A percentile compares a stretch with the other conserved stretches of the same genome.
Conservation (phyloP, 2,888 invertebrate genomes). For the Cephus nigrinus region DNA sequence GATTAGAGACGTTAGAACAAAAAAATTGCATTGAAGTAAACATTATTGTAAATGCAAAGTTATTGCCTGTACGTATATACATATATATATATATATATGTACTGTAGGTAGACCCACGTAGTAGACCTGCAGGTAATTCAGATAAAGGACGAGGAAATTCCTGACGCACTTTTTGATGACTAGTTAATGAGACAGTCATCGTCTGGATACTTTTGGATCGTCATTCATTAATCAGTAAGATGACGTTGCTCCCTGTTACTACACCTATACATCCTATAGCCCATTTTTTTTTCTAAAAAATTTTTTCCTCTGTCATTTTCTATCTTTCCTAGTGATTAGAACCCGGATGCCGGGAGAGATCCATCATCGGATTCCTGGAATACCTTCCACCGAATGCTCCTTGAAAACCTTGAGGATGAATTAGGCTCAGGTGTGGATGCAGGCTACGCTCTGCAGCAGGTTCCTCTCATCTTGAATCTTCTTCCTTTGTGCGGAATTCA, state of each 20-base stretch:
- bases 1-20: neutral
- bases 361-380: neutral
- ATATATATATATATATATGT: neutral
- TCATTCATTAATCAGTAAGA: neutral
- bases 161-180: neutral
- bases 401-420: constrained; percentile 36
- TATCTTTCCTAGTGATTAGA: neutral
- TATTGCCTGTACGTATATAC: neutral
- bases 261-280: neutral
- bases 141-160: neutral
- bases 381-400: constrained; percentile 3
- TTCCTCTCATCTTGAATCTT: constrained; percentile 27
- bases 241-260: neutral
- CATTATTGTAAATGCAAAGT: too few relatives aligned
- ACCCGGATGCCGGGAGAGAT: neutral
- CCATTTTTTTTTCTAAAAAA: neutral
- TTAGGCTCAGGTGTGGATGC: constrained; percentile 38
- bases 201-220: neutral
- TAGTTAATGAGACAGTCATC: neutral
- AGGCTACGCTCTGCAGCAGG: constrained; percentile 34
- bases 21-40: neutral
- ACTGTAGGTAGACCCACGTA: neutral
- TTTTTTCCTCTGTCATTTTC: neutral
- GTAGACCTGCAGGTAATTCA: neutral
- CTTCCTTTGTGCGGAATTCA: constrained; percentile 48